Evolutionary conservation across 2,797 vertebrate genomes (phyloP).

Genomic region (Onychomys leucogaster): DNA sequence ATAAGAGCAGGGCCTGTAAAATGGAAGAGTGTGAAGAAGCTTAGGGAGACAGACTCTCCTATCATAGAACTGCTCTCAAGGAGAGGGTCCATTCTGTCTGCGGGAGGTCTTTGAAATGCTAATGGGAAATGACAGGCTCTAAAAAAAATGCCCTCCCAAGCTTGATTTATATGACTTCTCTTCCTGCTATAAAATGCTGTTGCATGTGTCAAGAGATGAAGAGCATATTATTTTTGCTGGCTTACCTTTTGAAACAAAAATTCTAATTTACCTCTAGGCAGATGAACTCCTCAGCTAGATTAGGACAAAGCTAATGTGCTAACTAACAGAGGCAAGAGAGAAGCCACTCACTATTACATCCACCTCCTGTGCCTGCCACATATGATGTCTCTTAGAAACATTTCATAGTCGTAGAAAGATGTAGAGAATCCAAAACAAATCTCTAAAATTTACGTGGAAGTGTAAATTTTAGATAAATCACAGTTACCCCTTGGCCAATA

Average conservation of each 20-base stretch:
- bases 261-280: conserved; percentile 39
- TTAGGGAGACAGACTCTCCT: neutral
- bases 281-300: conserved; percentile 35
- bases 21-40: neutral
- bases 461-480: conserved; percentile 37
- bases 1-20: neutral
- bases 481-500: neutral
- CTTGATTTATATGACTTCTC: neutral
- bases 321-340: conserved; percentile 35
- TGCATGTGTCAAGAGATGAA: neutral
- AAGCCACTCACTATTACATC: conserved; percentile 3
- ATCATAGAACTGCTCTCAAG: neutral
- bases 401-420: conserved; percentile 32
- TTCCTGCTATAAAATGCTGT: conserved; percentile 7
- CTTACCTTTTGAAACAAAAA: conserved; percentile 53
- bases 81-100: neutral
- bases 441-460: conserved; percentile 24
- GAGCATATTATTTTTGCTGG: neutral
- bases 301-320: conserved; percentile 25
- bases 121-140: neutral
- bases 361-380: neutral
- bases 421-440: conserved; percentile 11
- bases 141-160: neutral
- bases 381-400: neutral
- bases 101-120: neutral